These are phyloP conservation scores for Stictocephala bisonia DNA, from an alignment of 2,888 invertebrate species.

Conservation along the genomic window DNA sequence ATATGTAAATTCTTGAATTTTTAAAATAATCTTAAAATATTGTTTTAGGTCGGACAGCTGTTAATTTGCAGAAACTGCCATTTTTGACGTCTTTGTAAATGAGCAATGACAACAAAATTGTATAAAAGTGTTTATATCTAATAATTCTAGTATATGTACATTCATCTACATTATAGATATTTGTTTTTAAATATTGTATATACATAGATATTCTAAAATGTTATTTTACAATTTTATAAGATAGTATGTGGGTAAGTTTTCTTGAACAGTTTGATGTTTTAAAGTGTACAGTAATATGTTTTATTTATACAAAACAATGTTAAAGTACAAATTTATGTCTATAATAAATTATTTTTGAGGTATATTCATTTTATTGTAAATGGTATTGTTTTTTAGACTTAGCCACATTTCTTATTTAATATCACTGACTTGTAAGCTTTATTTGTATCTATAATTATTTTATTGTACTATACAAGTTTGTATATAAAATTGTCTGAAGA, in stretches of 20 bases:
- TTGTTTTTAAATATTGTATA: slow-evolving; percentile 27
- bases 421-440: too few species aligned
- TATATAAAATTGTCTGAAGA: too few species aligned
- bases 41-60: too few species aligned
- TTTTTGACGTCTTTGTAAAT: background rate
- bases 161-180: slow-evolving; percentile 29
- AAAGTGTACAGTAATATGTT: too few species aligned
- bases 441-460: too few species aligned
- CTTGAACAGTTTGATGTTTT: background rate
- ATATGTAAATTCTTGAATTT: too few species aligned
- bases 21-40: too few species aligned
- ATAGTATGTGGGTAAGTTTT: slow-evolving; percentile 2
- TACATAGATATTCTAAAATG: slow-evolving; percentile 1
- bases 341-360: slow-evolving; percentile 7
- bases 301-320: background rate
- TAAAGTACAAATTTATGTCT: slow-evolving; percentile 39
- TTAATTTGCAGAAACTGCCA: too few species aligned
- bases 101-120: slow-evolving; percentile 4
- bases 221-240: slow-evolving; percentile 43
- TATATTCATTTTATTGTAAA: background rate
- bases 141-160: slow-evolving; percentile 26
- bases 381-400: too few species aligned
- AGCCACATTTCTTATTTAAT: too few species aligned
- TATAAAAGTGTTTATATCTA: slow-evolving; percentile 26
- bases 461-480: too few species aligned